These are phyloP conservation scores for Chiloscyllium plagiosum DNA, from an alignment of 2,113 vertebrate species.

Conservation along the genomic window DNA sequence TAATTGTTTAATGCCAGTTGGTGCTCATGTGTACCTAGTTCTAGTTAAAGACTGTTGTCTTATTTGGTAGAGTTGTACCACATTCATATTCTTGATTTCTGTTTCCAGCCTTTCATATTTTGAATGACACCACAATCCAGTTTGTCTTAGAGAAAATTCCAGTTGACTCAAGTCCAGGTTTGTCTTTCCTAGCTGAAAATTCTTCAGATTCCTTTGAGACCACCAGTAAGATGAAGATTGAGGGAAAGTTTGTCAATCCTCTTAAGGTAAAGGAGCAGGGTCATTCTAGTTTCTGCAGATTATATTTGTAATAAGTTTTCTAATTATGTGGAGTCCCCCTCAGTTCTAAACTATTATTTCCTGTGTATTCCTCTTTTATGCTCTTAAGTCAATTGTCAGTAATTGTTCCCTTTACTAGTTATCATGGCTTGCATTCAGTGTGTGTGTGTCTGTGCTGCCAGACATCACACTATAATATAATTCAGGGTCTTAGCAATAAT, in stretches of 20 bases:
- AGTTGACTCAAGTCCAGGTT: conserved; percentile 59
- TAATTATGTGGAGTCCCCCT: neutral
- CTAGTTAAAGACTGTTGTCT: conserved; percentile 17
- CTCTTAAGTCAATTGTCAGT: neutral
- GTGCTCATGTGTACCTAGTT: neutral
- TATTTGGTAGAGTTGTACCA: neutral
- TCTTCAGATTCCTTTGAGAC: conserved; percentile 58
- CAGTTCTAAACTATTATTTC: neutral
- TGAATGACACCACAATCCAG: conserved; percentile 89
- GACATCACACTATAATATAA: neutral
- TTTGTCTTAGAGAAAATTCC: conserved; percentile 86
- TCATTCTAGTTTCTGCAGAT: neutral
- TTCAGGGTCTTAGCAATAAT: neutral
- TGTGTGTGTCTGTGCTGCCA: neutral
- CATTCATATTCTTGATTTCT: conserved; percentile 4
- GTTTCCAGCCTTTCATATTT: conserved; percentile 82
- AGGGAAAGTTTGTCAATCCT: conserved; percentile 85
- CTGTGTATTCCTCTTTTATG: neutral
- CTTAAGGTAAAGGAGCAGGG: conserved; percentile 69
- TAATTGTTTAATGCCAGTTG: neutral
- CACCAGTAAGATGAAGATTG: conserved; percentile 74
- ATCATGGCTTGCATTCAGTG: neutral
- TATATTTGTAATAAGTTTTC: neutral
- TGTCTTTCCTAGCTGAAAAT: conserved; percentile 61
- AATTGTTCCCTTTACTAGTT: neutral